Evolutionary conservation across 2,797 vertebrate genomes (phyloP), one percentile per base, ranked within the genome.

Genomic region (Pteronotus mesoamericanus): DNA sequence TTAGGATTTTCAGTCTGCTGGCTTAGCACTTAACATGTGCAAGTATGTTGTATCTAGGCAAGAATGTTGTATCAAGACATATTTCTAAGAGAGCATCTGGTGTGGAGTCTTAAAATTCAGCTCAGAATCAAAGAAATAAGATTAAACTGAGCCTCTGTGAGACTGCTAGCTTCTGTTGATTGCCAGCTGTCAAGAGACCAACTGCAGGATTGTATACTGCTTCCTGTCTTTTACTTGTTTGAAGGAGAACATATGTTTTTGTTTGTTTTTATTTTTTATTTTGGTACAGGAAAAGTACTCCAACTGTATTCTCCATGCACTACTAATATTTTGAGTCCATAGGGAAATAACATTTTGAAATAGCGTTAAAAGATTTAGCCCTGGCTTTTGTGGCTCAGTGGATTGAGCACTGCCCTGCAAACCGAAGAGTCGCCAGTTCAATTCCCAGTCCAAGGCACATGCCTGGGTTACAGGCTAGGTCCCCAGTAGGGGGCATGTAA

Each of bases 71-170:
- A 44, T 39, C 55, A 89, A 74, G 39, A 24, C 72, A 39, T 74
- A 68, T 72, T 94, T 94, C 90, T 78, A 64, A 94, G 93, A 90
- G 1, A 92, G 66, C 84, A 95, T 32, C 71, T 97, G 66, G 34
- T 64, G 57, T 39, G 21, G 19, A 34, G 71, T 71, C 64, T 82
- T 77, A 91, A 88, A 79, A 94, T 69, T 37, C 59, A 59, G 39
- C 48, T 48, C n/a, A 57, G 26, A 46, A 82, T 93, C 84, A 95
- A 95, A 96, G 51, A 29, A 93, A 64, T 64, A 64, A 69, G 80
- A 97, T 77, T 86, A 89, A 87, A 29, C 18, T 24, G 1, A 89
- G 37, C 32, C 66, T 72, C 88, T 57, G 44, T 37, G 53, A 83
- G 89, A 80, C 34, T 93, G 39, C 15, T 74, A 34, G 21, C 59